phyloP scores from a whole-genome alignment of 2,888 invertebrate genomes.

The Aquatica leii region DNA sequence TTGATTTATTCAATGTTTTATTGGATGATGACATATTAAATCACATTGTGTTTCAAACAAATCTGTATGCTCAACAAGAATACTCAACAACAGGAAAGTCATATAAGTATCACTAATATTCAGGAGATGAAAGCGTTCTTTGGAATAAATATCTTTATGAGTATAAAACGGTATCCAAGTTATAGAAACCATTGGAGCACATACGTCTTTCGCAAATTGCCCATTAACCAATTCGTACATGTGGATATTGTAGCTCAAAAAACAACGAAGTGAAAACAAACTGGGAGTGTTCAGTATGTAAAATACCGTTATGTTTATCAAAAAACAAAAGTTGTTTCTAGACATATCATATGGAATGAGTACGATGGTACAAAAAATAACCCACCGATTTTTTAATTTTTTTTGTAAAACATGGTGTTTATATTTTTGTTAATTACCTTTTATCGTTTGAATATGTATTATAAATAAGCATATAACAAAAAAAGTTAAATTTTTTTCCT shows the following conservation, averaged over 20 bases:
- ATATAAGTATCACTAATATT: conserved; percentile 2
- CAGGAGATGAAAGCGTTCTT: conserved; percentile 11
- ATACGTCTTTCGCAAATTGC: not conserved
- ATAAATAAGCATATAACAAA: too few relatives aligned
- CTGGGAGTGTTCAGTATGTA: not conserved
- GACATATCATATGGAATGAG: too few relatives aligned
- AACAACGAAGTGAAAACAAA: not conserved
- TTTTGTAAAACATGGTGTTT: too few relatives aligned
- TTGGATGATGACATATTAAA: not conserved
- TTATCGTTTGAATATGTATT: too few relatives aligned
- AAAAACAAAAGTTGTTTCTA: not conserved
- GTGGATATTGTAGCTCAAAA: too few relatives aligned
- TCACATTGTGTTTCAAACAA: conserved; percentile 8
- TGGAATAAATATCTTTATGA: conserved; percentile 35
- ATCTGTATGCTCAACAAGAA: conserved; percentile 14
- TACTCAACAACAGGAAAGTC: not conserved
- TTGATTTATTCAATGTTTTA: not conserved
- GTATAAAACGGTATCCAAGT: conserved; percentile 38
- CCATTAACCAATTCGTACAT: not conserved
- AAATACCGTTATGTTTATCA: not conserved
- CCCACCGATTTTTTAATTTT: too few relatives aligned
- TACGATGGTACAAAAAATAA: too few relatives aligned
- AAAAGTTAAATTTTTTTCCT: too few relatives aligned
- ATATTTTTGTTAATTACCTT: too few relatives aligned
- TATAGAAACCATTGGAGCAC: conserved; percentile 41